Conservation (phyloP, 2,888 invertebrate genomes). For the Prenolepis imparis region DNA sequence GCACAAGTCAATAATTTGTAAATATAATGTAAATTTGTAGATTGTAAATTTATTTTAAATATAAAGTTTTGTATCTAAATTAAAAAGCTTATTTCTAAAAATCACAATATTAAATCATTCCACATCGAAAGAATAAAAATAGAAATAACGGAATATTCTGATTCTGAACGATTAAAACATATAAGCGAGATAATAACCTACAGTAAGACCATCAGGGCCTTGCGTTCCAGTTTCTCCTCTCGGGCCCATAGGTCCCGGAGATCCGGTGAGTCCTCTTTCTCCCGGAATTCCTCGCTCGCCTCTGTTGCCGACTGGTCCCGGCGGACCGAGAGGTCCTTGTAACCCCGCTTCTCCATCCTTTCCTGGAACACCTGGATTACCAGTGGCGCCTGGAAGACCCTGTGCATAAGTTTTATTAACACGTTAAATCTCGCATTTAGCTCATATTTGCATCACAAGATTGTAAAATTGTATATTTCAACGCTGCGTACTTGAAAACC, state of each 20-base stretch:
- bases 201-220: slow-evolving; percentile 91
- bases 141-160: not conserved
- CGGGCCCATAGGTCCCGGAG: slow-evolving; percentile 89
- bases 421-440: not conserved
- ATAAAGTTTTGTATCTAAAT: slow-evolving; percentile 1
- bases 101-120: not conserved
- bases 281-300: slow-evolving; percentile 92
- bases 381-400: slow-evolving; percentile 92
- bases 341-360: slow-evolving; percentile 93
- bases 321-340: slow-evolving; percentile 89
- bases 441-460: not conserved
- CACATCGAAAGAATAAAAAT: not conserved
- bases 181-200: slow-evolving; percentile 79
- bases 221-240: slow-evolving; percentile 90
- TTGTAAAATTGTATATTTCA: slow-evolving; percentile 12
- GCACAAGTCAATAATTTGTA: not conserved
- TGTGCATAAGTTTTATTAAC: slow-evolving; percentile 76
- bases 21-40: not conserved
- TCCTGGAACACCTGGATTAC: slow-evolving; percentile 91
- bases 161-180: not conserved
- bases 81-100: slow-evolving; percentile 7
- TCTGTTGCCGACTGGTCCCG: slow-evolving; percentile 88
- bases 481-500: slow-evolving; percentile 91
- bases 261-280: slow-evolving; percentile 91
- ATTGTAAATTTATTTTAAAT: not conserved